Base-by-base conservation (phyloP, 2,113 vertebrate genomes). In the Solenodon paradoxus region DNA sequence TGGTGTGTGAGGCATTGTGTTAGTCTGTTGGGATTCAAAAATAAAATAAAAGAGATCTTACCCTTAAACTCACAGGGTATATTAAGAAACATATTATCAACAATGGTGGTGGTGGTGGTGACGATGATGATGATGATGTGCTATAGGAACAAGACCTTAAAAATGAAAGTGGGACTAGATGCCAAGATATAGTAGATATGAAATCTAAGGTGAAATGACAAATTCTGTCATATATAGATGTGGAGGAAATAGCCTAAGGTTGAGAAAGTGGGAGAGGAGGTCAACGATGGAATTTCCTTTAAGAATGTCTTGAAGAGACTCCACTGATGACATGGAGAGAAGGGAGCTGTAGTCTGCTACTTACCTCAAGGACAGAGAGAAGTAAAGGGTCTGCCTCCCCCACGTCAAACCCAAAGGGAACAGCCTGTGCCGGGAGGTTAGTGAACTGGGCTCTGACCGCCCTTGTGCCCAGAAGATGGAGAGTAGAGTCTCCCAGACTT, bases 91-190 rank as follows among this genome's bases (percentile, higher is more conserved):
- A 49, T 51, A 69, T 64, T 30, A 81, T 24, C 11, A 77, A 32
- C 61, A 10, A 78, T 61, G 49, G 51, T 51, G 42, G 8, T 38
- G 26, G 13, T 93, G 84, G 4, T 12, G 11, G 3, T 69, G 61
- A 20, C 32, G 68, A 22, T 55, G 26, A 19, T 64, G 69, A 77
- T 68, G 51, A n/a, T 45, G 47, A 47, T 66, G 4, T 49, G 17
- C 13, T 24, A 17, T 4, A 75, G n/a, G 66, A 61, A 90, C 6
- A 0, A 38, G 74, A 83, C 10, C 40, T 96, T 83, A 80, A 69
- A 61, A 74, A 32, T 6, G 77, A 64, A 97, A 86, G 24, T 88
- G 80, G 77, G n/a, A 64, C 22, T 72, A 45, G 53, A 68, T 22
- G 45, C 22, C 55, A 42, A 94, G 40, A 59, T 57, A 13, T 49